These are phyloP conservation scores for Rhagoletis zephyria DNA, from an alignment of 1,140 invertebrate genomes.

Conservation along the genomic window DNA sequence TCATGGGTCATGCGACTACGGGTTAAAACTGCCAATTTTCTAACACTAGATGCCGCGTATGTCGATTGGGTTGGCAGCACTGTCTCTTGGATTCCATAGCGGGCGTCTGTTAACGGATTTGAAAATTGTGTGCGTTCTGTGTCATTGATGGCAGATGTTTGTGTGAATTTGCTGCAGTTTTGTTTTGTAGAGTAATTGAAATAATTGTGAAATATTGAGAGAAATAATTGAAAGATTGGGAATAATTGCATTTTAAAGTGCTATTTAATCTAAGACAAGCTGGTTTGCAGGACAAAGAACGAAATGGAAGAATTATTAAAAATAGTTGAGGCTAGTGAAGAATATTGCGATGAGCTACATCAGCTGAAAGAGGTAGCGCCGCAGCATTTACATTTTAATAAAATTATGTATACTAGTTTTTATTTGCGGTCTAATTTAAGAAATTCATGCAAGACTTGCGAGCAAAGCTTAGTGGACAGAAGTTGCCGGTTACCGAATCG, in stretches of 20 bases:
- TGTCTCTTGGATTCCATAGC: slow-evolving; percentile 13
- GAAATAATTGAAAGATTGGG: not conserved
- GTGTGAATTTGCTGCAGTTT: not conserved
- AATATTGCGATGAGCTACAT: slow-evolving; percentile 58
- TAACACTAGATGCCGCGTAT: not conserved
- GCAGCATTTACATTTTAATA: not conserved
- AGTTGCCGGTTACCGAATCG: not conserved
- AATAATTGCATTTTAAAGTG: not conserved
- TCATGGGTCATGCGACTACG: no score
- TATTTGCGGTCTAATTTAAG: slow-evolving; percentile 55
- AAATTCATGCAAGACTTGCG: slow-evolving; percentile 62
- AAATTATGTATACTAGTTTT: no score
- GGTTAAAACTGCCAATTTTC: no score
- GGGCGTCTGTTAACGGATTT: slow-evolving; percentile 52
- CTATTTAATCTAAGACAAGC: not conserved
- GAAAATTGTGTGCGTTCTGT: slow-evolving; percentile 7
- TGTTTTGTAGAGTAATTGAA: not conserved
- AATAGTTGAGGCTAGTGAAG: slow-evolving; percentile 58
- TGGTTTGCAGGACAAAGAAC: slow-evolving; percentile 25
- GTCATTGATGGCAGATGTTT: slow-evolving; percentile 12
- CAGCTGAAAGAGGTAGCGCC: slow-evolving; percentile 59
- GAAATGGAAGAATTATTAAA: slow-evolving; percentile 65
- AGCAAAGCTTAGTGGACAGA: slow-evolving; percentile 62
- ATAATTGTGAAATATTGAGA: not conserved
- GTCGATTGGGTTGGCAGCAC: not conserved